A percentile compares a stretch with the other conserved stretches of the same genome.
Conservation (phyloP, 2,888 invertebrate genomes). For the Melipona bicolor region DNA sequence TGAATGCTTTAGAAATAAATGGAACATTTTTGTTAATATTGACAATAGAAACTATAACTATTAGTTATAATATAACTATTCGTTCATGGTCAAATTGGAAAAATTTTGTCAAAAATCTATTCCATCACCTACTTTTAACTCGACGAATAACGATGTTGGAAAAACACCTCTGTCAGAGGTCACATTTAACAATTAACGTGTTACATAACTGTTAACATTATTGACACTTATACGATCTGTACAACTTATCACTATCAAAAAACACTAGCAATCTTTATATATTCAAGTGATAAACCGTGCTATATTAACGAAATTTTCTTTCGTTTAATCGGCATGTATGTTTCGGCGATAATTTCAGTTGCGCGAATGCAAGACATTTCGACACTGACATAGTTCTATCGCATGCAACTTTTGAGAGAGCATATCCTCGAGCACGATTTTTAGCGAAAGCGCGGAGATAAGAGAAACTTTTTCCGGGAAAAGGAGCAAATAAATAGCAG, state of each 20-base stretch:
- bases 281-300: background rate
- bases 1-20: too few species aligned
- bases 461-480: background rate
- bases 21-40: too few species aligned
- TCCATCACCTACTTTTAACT: too few species aligned
- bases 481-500: background rate
- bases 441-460: background rate
- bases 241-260: too few species aligned
- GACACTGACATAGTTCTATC: too few species aligned
- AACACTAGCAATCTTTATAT: background rate
- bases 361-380: background rate
- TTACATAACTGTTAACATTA: background rate
- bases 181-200: background rate
- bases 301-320: too few species aligned
- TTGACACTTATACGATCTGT: background rate
- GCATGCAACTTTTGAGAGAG: background rate
- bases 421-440: background rate
- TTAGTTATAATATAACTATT: too few species aligned
- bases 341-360: background rate
- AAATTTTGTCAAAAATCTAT: too few species aligned
- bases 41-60: too few species aligned
- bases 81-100: too few species aligned
- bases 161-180: too few species aligned
- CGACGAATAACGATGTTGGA: too few species aligned
- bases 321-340: background rate